Conservation (phyloP, 1,140 invertebrate species). For the Bactericera cockerelli region DNA sequence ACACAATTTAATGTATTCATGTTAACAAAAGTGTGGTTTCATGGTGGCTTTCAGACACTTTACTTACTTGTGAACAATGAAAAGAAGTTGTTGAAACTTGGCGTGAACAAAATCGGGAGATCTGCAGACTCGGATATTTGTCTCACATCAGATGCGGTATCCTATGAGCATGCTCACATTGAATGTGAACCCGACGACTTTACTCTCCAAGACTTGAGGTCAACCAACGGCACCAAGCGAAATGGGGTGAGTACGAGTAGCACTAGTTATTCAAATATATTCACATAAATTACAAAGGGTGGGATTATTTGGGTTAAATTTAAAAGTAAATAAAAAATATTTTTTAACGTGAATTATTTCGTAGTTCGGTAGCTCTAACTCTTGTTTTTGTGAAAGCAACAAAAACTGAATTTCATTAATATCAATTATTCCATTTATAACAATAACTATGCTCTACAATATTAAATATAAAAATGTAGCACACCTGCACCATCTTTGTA, state of each 20-base stretch:
- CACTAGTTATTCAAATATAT: background rate
- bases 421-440: background rate
- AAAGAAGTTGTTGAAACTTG: slow-evolving; percentile 3
- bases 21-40: no score
- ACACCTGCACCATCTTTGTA: no score
- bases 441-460: no score
- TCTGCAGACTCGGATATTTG: background rate
- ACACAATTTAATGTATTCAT: no score
- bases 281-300: background rate
- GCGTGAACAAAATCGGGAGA: background rate
- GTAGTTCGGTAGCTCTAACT: background rate
- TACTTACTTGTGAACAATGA: background rate
- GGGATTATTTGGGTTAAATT: no score
- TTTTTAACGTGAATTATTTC: no score
- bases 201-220: background rate
- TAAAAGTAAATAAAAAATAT: no score
- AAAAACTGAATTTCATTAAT: background rate
- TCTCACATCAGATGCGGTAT: background rate
- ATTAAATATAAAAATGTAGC: no score
- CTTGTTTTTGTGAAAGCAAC: background rate
- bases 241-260: background rate
- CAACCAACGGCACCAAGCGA: background rate
- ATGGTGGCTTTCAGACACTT: no score
- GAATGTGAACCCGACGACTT: background rate
- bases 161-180: background rate